Evolutionary conservation across 2,113 vertebrate species (phyloP).

Genomic region (Glareola pratincola): DNA sequence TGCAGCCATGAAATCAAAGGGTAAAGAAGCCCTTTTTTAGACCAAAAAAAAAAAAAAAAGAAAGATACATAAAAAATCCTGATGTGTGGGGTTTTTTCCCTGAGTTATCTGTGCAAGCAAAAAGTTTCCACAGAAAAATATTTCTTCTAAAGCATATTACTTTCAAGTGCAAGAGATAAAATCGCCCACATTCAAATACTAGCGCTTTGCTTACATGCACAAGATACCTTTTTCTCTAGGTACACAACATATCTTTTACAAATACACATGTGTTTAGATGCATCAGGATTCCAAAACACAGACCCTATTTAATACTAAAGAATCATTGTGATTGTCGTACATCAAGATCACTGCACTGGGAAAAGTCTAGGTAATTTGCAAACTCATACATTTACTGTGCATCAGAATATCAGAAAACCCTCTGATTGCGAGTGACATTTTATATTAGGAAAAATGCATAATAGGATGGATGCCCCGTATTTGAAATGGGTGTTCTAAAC

Average conservation of each 20-base stretch:
- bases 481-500: not conserved
- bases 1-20: not conserved
- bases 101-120: not conserved
- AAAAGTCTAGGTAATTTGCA: not conserved
- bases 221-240: not conserved
- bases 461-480: not conserved
- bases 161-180: not conserved
- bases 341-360: not conserved
- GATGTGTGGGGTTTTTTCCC: not conserved
- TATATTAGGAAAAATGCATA: not conserved
- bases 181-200: not conserved
- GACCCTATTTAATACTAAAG: not conserved
- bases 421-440: not conserved
- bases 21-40: not conserved
- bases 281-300: not conserved
- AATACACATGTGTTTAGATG: rapidly evolving
- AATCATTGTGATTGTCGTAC: not conserved
- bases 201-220: not conserved
- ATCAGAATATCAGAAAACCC: not conserved
- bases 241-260: not conserved
- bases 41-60: not conserved
- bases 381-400: not conserved
- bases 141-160: not conserved
- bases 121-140: not conserved
- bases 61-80: not conserved